A percentile compares a stretch with the other conserved stretches of the same genome.
Evolutionary conservation across 2,797 vertebrate species (phyloP).

Genomic region (Oceanodroma leucorhoa): DNA sequence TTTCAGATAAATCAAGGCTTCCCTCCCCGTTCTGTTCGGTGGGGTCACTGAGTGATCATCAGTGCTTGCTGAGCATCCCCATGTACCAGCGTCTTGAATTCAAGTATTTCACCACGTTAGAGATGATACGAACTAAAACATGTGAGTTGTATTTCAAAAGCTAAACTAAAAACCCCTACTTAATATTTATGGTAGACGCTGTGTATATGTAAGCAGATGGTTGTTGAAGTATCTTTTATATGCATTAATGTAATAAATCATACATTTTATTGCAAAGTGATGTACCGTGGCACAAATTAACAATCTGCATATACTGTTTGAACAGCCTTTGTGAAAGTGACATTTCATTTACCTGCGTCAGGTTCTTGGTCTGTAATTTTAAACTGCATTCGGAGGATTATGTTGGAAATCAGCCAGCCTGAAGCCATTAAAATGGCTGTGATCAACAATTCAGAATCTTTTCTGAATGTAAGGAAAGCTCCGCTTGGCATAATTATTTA

Average conservation of each 20-base stretch:
- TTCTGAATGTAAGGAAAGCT: slow-evolving; percentile 77
- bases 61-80: background rate
- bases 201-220: slow-evolving; percentile 29
- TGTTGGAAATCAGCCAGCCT: slow-evolving; percentile 75
- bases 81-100: background rate
- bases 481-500: slow-evolving; percentile 77
- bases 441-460: slow-evolving; percentile 79
- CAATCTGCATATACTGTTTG: background rate
- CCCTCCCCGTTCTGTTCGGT: rapidly evolving
- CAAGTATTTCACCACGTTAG: background rate
- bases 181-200: background rate
- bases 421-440: slow-evolving; percentile 75
- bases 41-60: background rate
- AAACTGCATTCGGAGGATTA: slow-evolving; percentile 71
- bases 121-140: background rate
- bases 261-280: slow-evolving; percentile 37
- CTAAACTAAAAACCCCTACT: background rate
- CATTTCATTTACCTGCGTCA: slow-evolving; percentile 70
- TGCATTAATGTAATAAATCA: slow-evolving; percentile 14
- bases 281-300: slow-evolving; percentile 43
- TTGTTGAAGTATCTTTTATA: slow-evolving; percentile 43
- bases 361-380: slow-evolving; percentile 70
- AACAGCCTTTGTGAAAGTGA: slow-evolving; percentile 68
- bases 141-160: background rate
- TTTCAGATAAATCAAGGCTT: background rate